phyloP scores from a whole-genome alignment of 2,888 invertebrate species.

The Ophion costatus region DNA sequence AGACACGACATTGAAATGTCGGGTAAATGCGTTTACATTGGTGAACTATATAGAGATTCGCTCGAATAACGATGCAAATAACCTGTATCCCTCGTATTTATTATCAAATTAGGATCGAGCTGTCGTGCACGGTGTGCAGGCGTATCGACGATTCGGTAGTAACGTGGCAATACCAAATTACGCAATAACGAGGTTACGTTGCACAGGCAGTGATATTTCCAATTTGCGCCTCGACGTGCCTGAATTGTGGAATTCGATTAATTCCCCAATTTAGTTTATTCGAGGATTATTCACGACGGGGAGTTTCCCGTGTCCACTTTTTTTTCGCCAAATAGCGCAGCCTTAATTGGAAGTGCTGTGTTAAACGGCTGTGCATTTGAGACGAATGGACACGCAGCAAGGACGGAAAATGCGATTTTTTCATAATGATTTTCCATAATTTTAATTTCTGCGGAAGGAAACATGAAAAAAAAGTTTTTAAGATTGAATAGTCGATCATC shows the following conservation, averaged over 20 bases:
- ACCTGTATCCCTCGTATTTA: not conserved
- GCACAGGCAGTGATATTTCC: not conserved
- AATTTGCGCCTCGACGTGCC: not conserved
- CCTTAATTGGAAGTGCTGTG: not conserved
- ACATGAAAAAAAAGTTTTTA: no score
- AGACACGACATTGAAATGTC: no score
- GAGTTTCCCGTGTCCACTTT: not conserved
- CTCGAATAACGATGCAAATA: not conserved
- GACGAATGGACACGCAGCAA: no score
- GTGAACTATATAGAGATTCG: no score
- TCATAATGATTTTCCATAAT: no score
- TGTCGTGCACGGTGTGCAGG: not conserved
- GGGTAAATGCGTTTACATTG: no score
- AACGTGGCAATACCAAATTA: not conserved
- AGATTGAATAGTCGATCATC: no score
- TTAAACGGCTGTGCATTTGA: no score
- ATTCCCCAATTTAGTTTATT: slow-evolving; percentile 9
- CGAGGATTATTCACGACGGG: slow-evolving; percentile 9
- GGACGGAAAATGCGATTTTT: no score
- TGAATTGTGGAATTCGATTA: slow-evolving; percentile 10
- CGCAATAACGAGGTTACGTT: not conserved
- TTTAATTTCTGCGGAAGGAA: no score
- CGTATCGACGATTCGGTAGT: not conserved
- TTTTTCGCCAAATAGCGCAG: not conserved
- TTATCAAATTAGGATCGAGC: slow-evolving; percentile 10